Evolutionary conservation across 2,888 invertebrate genomes (phyloP), one percentile per base, ranked within the genome.

Genomic region (Alitta virens): DNA sequence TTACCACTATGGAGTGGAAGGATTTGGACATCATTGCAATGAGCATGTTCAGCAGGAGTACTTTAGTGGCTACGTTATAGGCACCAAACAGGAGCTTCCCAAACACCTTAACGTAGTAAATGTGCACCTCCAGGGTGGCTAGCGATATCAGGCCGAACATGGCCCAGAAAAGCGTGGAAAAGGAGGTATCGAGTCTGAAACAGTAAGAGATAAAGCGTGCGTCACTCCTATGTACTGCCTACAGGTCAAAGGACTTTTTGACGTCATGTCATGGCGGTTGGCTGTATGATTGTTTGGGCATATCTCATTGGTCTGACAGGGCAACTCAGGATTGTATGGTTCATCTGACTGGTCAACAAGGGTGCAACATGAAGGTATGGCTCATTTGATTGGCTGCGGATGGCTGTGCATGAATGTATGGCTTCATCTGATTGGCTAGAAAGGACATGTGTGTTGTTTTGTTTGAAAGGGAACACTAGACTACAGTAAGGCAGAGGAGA

Each of bases 161-260:
- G 16, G 83, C 80, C 84, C 84, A 84, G 61, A 84, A 78, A 18
- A 83, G 75, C 5, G 83, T 84, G 38, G 81, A 72, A 71, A 83
- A 84, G 2, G 82, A 81, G 64, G 77, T 78, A 53, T 78, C 76
- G 56, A 84, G 79, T 68, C 82, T 82, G 71, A 67, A 61, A 61
- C 14, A 14, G 55, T 24, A 59, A 59, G 23, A 60, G n/a, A 60
- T 16, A 24, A 49, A 55, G 50, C 33, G 60, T 26, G 23, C 46
- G 33, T 60, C 23, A 60, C 55, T 38, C 59, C 38, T 38, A 16
- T 21, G 3, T 3, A 9, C 18, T 49, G 23, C 18, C n/a, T 49
- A 49, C 23, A 7, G 16, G 49, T 49, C 16, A 21, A 5, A 49
- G 3, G 25, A 40, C 42, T 56, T 33, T 33, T 33, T 33, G 33